A percentile compares a stretch with the other conserved stretches of the same genome.
phyloP scores from a whole-genome alignment of 2,797 vertebrate genomes.

The Leptodactylus fallax region DNA sequence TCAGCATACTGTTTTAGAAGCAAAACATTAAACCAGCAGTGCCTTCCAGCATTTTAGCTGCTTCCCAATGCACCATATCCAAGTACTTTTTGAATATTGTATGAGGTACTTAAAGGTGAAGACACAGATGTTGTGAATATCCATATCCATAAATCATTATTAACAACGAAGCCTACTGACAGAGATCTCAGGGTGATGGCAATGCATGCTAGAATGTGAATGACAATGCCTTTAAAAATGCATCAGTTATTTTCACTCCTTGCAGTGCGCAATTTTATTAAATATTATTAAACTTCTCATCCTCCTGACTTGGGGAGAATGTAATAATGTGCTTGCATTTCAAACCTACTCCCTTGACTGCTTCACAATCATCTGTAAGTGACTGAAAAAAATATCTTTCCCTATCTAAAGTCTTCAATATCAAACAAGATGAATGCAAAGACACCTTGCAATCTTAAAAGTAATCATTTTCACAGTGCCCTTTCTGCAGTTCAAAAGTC shows the following conservation, averaged over 20 bases:
- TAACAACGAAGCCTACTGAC: constrained; percentile 72
- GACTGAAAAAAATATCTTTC: constrained; percentile 67
- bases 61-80: constrained; percentile 73
- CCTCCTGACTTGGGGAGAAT: constrained; percentile 68
- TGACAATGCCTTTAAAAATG: constrained; percentile 75
- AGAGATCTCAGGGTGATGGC: constrained; percentile 71
- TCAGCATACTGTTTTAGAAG: constrained; percentile 65
- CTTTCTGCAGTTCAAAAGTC: constrained; percentile 65
- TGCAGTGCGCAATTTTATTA: constrained; percentile 70
- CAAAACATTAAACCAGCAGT: constrained; percentile 68
- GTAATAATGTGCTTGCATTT: constrained; percentile 70
- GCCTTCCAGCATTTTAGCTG: constrained; percentile 73
- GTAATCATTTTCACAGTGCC: constrained; percentile 64
- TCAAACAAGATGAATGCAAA: constrained; percentile 51
- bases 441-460: constrained; percentile 51
- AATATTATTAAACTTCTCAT: constrained; percentile 72
- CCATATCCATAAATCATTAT: constrained; percentile 76
- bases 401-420: constrained; percentile 66
- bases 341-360: constrained; percentile 64
- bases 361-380: constrained; percentile 67
- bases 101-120: constrained; percentile 77
- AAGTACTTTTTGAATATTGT: constrained; percentile 75
- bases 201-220: constrained; percentile 67
- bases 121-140: constrained; percentile 75
- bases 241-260: constrained; percentile 72